Percentiles rank a stretch among this genome's conserved stretches.
Evolutionary conservation across 2,888 invertebrate genomes (phyloP).

Genomic region (Drosophila greeni): DNA sequence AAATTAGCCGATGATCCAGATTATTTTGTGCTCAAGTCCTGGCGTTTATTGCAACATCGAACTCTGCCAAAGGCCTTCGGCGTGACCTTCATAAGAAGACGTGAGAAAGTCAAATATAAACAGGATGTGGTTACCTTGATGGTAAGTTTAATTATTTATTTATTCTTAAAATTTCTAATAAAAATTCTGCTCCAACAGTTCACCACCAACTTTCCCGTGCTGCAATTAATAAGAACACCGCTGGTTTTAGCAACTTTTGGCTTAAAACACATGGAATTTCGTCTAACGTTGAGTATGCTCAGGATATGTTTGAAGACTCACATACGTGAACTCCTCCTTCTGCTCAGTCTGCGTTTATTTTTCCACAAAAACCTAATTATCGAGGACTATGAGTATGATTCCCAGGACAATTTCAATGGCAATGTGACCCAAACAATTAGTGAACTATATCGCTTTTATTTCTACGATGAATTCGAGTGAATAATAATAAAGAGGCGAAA

Average conservation of each 20-base stretch:
- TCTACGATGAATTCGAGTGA: conserved; percentile 51
- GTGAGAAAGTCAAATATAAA: conserved; percentile 17
- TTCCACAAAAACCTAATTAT: conserved; percentile 18
- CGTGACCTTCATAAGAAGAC: conserved; percentile 41
- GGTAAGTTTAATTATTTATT: conserved; percentile 38
- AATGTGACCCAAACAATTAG: conserved; percentile 59
- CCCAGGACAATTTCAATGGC: conserved; percentile 46
- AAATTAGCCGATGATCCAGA: conserved; percentile 39
- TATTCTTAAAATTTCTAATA: not conserved
- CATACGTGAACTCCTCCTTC: conserved; percentile 12
- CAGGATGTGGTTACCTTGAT: conserved; percentile 48
- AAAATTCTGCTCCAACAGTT: conserved; percentile 19
- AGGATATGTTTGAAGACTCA: conserved; percentile 6
- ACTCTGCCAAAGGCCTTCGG: conserved; percentile 51
- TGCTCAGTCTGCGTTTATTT: conserved; percentile 19
- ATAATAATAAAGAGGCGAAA: conserved; percentile 28
- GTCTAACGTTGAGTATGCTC: conserved; percentile 34
- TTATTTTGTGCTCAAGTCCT: conserved; percentile 47
- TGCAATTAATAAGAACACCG: conserved; percentile 1
- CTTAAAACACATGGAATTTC: conserved; percentile 8
- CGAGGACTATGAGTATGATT: conserved; percentile 26
- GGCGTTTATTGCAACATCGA: conserved; percentile 45
- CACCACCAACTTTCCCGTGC: conserved; percentile 38
- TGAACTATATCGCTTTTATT: conserved; percentile 54
- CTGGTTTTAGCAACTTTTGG: conserved; percentile 28